Evolutionary conservation across 1,140 invertebrate genomes (phyloP), one percentile per base, ranked within the genome.

Genomic region (Myzus persicae): DNA sequence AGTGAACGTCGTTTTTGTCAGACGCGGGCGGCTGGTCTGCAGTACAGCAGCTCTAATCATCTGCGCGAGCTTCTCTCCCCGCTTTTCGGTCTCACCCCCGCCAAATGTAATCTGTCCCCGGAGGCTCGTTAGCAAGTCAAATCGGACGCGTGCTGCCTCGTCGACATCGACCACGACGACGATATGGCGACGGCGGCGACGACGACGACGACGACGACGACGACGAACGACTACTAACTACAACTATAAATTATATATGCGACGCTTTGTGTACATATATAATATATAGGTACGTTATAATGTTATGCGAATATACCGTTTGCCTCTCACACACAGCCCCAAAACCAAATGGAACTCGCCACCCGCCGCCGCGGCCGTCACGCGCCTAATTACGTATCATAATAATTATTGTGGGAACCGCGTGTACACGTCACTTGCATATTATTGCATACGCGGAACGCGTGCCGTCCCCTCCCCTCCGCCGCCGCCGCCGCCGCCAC

Each of bases 41-140:
- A 18, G 87, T n/a, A 24, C 9, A 36, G 89, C 48, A n/a, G n/a
- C n/a, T n/a, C n/a, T 91, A 81, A 91, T 76, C 76, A 46, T 76
- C 91, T 85, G 91, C 38, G 42, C 40, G 46, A 44, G 76, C 7
- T n/a, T 20, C 0, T 2, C 14, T 14, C 6, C 36, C 36, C 22
- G 36, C 3, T 67, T 67, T 76, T 76, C 90, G 0, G 26, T 48
- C 24, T 3, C 42, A 9, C 44, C 31, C n/a, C 44, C n/a, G 6
- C 46, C 31, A 4, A 22, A 48, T 26, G 40, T 84, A 85, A 93
- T 84, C 76, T 82, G 67, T 84, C 91, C 91, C 91, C n/a, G 46
- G n/a, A 54, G 81, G 81, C 91, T 93, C 91, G 91, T 93, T 93
- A 93, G 91, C 91, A 38, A 93, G 91, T 93, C 91, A 93, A 93